These are phyloP conservation scores for Tragelaphus strepsiceros DNA, from an alignment of 2,113 vertebrate species.

Conservation along the genomic window DNA sequence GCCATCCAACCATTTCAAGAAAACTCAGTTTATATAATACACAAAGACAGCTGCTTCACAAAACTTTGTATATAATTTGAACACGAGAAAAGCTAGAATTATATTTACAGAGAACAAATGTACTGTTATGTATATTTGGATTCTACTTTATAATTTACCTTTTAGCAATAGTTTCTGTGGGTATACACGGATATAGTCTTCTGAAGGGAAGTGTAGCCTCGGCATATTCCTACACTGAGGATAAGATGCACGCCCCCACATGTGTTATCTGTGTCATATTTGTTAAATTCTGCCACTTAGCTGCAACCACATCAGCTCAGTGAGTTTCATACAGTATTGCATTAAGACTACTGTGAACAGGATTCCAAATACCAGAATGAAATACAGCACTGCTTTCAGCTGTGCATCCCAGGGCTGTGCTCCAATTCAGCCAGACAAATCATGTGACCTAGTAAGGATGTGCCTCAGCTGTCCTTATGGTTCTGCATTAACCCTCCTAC, in stretches of 20 bases:
- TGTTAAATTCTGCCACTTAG: not conserved
- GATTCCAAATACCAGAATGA: not conserved
- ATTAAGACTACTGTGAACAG: not conserved
- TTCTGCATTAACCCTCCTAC: not conserved
- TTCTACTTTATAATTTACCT: not conserved
- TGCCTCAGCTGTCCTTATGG: not conserved
- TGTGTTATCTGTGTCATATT: not conserved
- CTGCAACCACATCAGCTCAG: not conserved
- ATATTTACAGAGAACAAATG: not conserved
- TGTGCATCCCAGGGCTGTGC: not conserved
- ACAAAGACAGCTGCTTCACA: not conserved
- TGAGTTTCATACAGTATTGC: not conserved
- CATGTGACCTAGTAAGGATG: not conserved
- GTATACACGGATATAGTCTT: fast-evolving
- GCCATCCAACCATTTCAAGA: conserved; percentile 1
- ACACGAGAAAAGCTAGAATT: not conserved
- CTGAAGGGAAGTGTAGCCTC: not conserved
- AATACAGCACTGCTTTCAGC: not conserved
- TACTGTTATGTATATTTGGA: not conserved
- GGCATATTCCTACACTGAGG: not conserved
- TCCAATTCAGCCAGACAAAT: not conserved
- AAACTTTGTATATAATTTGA: not conserved
- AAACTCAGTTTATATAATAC: not conserved
- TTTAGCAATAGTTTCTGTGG: not conserved
- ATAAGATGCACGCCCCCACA: not conserved